Percentiles rank a stretch among this genome's conserved stretches.
These are phyloP conservation scores for Thalpophila matura DNA, from an alignment of 2,888 invertebrate genomes.

Conservation along the genomic window DNA sequence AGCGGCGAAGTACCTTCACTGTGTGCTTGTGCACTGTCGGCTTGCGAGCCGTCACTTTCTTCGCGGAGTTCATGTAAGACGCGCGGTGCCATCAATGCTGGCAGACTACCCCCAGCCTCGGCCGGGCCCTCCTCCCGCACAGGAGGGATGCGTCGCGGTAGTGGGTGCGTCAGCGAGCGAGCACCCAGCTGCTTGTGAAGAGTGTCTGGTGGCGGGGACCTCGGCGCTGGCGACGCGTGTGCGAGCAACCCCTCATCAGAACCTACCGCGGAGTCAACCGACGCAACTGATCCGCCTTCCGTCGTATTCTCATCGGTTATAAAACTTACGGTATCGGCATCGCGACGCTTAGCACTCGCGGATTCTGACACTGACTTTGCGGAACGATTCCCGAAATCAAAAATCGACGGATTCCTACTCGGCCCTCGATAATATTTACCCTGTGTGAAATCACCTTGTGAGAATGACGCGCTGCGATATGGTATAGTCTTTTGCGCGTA, in stretches of 20 bases:
- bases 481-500: conserved; percentile 93
- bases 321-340: conserved; percentile 77
- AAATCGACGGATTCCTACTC: conserved; percentile 81
- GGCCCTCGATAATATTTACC: conserved; percentile 87
- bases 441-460: conserved; percentile 95
- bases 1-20: conserved; percentile 90
- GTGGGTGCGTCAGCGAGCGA: conserved; percentile 88
- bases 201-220: conserved; percentile 86
- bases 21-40: conserved; percentile 88
- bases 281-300: conserved; percentile 89
- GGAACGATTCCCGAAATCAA: conserved; percentile 83
- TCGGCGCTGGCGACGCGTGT: conserved; percentile 82
- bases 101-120: conserved; percentile 82
- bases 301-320: conserved; percentile 82
- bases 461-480: conserved; percentile 96
- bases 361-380: conserved; percentile 70
- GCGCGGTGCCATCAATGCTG: conserved; percentile 82
- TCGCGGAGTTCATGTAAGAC: conserved; percentile 86
- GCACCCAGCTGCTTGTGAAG: conserved; percentile 87
- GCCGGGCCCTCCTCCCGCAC: conserved; percentile 80
- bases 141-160: conserved; percentile 85
- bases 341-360: conserved; percentile 73
- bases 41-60: conserved; percentile 89
- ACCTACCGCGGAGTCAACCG: conserved; percentile 91
- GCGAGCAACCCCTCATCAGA: conserved; percentile 90